Percentiles rank a stretch among this genome's conserved stretches.
Evolutionary conservation across 2,888 invertebrate species (phyloP).

Genomic region (Synanthedon formicaeformis): DNA sequence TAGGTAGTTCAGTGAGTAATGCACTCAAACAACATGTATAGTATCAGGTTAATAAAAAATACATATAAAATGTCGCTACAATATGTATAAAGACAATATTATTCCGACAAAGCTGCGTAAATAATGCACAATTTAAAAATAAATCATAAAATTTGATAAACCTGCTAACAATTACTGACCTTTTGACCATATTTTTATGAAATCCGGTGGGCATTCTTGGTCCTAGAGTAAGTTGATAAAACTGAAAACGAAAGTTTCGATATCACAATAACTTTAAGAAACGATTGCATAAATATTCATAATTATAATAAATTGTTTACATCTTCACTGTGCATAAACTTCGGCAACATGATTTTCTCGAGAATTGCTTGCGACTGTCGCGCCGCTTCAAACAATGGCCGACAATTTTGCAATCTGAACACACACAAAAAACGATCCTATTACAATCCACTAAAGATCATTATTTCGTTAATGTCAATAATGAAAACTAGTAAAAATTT

Average conservation of each 20-base stretch:
- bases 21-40: no score
- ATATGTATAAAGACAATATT: no score
- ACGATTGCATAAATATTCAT: background rate
- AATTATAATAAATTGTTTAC: slow-evolving; percentile 41
- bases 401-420: slow-evolving; percentile 76
- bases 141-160: background rate
- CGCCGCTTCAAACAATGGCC: slow-evolving; percentile 83
- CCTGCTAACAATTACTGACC: slow-evolving; percentile 43
- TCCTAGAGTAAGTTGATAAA: slow-evolving; percentile 79
- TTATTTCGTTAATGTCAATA: background rate
- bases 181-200: slow-evolving; percentile 64
- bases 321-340: slow-evolving; percentile 86
- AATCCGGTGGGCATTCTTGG: slow-evolving; percentile 70
- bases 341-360: slow-evolving; percentile 79
- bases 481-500: slow-evolving; percentile 1
- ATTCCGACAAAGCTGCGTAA: no score
- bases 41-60: no score
- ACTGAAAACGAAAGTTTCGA: slow-evolving; percentile 60
- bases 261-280: background rate
- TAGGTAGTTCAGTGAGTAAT: background rate
- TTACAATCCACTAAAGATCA: background rate
- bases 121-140: no score
- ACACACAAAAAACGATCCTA: background rate
- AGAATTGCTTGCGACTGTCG: slow-evolving; percentile 80
- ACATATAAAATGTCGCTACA: no score